Percentiles rank a stretch among this genome's conserved stretches.
Evolutionary conservation across 2,888 invertebrate species (phyloP).

Genomic region (Agonopterix arenella): DNA sequence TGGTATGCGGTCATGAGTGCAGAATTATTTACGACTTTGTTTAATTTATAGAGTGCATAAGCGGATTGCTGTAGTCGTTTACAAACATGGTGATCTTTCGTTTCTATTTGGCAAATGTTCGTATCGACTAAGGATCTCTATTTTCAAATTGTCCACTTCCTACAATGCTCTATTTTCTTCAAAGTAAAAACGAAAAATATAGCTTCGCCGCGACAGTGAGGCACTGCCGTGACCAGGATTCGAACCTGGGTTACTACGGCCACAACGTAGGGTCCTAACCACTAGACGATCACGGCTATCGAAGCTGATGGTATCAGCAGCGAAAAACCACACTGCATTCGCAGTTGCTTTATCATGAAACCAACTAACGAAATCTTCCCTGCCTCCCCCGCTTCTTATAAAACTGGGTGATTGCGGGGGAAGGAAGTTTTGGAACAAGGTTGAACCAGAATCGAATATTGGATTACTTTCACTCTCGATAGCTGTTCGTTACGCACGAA

Average conservation of each 20-base stretch:
- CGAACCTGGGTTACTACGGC: constrained; percentile 80
- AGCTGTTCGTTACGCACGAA: constrained; percentile 15
- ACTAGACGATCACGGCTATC: constrained; percentile 79
- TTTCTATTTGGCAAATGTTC: too few species aligned
- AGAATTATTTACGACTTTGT: too few species aligned
- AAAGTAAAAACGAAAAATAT: not conserved
- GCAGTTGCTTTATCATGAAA: not conserved
- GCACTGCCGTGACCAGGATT: constrained; percentile 79
- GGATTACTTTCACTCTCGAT: constrained; percentile 16
- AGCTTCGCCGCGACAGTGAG: constrained; percentile 6
- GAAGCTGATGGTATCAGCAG: constrained; percentile 5
- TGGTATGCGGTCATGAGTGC: too few species aligned
- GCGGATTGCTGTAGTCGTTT: too few species aligned
- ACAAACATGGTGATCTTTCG: too few species aligned
- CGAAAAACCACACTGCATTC: constrained; percentile 1
- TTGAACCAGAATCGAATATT: constrained; percentile 8
- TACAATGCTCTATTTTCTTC: not conserved
- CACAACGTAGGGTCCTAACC: constrained; percentile 84
- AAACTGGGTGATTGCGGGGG: constrained; percentile 8
- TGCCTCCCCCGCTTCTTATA: constrained; percentile 10
- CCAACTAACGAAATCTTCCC: constrained; percentile 8
- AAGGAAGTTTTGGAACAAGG: constrained; percentile 1
- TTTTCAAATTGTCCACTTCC: too few species aligned
- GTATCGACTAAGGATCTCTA: too few species aligned
- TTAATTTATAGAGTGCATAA: too few species aligned